Conservation (phyloP, 2,797 vertebrate genomes). For the Synanceia verrucosa region DNA sequence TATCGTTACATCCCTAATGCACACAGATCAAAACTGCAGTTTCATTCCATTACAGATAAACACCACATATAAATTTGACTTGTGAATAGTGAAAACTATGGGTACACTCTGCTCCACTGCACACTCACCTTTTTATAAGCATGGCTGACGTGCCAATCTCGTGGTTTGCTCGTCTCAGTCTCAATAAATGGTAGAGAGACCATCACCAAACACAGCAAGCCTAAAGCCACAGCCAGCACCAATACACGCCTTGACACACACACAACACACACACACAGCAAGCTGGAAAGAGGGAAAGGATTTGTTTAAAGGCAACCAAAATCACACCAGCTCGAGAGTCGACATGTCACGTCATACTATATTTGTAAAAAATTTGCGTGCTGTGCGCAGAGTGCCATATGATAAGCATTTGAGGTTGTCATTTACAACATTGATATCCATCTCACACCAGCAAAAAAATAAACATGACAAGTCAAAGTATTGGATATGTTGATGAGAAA, state of each 20-base stretch:
- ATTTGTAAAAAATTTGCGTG: not conserved
- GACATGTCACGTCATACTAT: no score
- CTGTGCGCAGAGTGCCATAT: not conserved
- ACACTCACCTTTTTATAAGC: slow-evolving; percentile 64
- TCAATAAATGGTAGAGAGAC: not conserved
- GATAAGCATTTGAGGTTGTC: not conserved
- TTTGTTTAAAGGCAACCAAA: not conserved
- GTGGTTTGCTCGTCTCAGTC: slow-evolving; percentile 2
- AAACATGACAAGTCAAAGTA: not conserved
- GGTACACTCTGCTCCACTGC: no score
- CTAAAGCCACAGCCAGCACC: slow-evolving; percentile 5
- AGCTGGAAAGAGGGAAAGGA: not conserved
- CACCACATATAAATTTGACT: no score
- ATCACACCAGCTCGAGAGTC: not conserved
- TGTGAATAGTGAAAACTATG: no score
- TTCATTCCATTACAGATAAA: no score
- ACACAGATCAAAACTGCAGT: no score
- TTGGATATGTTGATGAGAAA: not conserved
- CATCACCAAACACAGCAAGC: slow-evolving; percentile 34
- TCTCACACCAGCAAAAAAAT: not conserved
- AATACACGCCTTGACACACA: slow-evolving; percentile 45
- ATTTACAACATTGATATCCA: not conserved
- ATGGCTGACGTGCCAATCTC: slow-evolving; percentile 34
- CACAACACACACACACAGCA: not conserved
- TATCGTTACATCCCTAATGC: no score